These are phyloP conservation scores for Harmothoe impar DNA, from an alignment of 2,888 invertebrate species.

Conservation along the genomic window DNA sequence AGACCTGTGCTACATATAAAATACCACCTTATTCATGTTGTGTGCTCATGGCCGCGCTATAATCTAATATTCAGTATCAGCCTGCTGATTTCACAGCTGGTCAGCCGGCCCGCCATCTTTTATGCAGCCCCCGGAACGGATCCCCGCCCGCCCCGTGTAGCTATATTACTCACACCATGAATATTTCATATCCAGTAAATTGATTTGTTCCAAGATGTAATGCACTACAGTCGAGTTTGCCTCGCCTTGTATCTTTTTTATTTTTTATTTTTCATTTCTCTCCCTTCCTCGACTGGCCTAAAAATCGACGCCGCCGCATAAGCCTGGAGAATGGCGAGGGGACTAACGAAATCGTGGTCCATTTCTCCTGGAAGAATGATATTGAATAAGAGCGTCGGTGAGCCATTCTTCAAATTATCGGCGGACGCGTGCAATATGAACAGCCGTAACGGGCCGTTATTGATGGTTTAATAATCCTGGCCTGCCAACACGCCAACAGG, in stretches of 20 bases:
- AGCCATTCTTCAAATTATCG: slow-evolving; percentile 49
- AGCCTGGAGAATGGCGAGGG: neutral
- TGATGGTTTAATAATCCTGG: slow-evolving; percentile 43
- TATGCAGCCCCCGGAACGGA: slow-evolving; percentile 8
- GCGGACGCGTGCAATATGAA: slow-evolving; percentile 42
- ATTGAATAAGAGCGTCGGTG: slow-evolving; percentile 19
- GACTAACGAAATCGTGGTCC: slow-evolving; percentile 13
- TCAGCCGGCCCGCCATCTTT: neutral
- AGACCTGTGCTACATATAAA: neutral
- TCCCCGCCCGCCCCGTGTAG: neutral
- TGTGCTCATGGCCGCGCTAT: neutral
- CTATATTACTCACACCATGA: slow-evolving; percentile 60
- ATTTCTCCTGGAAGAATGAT: neutral
- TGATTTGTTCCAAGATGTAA: slow-evolving; percentile 55
- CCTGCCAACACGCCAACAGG: slow-evolving; percentile 4
- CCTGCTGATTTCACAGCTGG: slow-evolving; percentile 55
- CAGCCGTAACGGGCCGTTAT: slow-evolving; percentile 49
- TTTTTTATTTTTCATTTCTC: neutral
- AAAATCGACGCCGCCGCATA: neutral
- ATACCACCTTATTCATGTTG: slow-evolving; percentile 12
- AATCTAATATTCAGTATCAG: slow-evolving; percentile 47
- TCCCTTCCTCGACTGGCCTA: neutral
- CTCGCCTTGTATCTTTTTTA: neutral
- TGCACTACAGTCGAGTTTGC: slow-evolving; percentile 39
- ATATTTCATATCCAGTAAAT: slow-evolving; percentile 56